Evolutionary conservation across 2,888 invertebrate species (phyloP), one percentile per base, ranked within the genome.

Genomic region (Lysandra coridon): DNA sequence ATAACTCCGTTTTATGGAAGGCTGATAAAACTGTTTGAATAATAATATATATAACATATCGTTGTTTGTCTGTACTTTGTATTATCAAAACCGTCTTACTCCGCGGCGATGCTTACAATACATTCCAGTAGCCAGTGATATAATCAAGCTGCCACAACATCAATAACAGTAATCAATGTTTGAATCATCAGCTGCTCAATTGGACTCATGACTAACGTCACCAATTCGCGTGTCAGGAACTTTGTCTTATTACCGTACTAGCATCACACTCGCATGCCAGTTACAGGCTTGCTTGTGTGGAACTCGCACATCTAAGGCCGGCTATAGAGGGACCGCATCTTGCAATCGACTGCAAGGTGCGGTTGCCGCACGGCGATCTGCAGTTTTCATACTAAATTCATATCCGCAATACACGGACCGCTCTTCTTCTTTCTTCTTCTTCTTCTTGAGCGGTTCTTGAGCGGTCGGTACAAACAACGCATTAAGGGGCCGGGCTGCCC

Each of bases 141-240:
- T 69, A 49, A 81, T 83, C 85, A 80, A 80, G 84, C 82, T 81
- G 81, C 80, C 82, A 74, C 79, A 79, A 79, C 79, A 79, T 79
- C 79, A 79, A 79, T 79, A 79, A 78, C 57, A 73, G 78, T 78
- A 78, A 78, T 84, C 86, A 88, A 89, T 88, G 88, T 85, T 88
- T 89, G 90, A 91, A 89, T 90, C 91, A 90, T 88, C 86, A 85
- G 82, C 84, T 82, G 81, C 84, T 87, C 87, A 90, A 91, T 90
- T 90, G 88, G 87, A 82, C 84, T 81, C 83, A 83, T 83, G 84
- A 84, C 83, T 86, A 85, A 86, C 83, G 82, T 81, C 82, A 82
- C 79, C 80, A 80, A 82, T 81, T 82, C 81, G 82, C 80, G 80
- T 83, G 79, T 79, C 1, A 78, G 81, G 17, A 60, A 23, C 44